These are phyloP conservation scores for Gorsachius magnificus DNA, from an alignment of 2,797 vertebrate genomes.

Conservation along the genomic window DNA sequence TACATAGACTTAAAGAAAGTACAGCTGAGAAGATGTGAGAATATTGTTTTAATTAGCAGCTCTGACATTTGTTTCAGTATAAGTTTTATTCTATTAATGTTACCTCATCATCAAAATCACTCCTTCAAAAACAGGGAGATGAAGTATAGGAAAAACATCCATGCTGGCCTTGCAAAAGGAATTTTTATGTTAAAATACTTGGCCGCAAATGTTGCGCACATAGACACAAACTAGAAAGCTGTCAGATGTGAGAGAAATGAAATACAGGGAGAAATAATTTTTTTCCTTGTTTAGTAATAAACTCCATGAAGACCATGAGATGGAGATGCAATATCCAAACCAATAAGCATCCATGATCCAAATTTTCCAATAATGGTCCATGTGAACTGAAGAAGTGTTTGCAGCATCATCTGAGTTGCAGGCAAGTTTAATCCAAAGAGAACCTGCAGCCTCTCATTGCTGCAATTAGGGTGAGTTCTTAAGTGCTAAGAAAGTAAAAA, in stretches of 20 bases:
- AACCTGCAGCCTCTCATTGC: not conserved
- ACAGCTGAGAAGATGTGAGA: not conserved
- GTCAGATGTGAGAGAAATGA: conserved; percentile 25
- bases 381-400: not conserved
- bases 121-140: not conserved
- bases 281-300: conserved; percentile 43
- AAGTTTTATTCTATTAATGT: not conserved
- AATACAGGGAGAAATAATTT: not conserved
- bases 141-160: not conserved
- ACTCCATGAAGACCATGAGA: not conserved
- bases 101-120: not conserved
- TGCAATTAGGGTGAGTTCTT: not conserved
- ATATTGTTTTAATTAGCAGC: not conserved
- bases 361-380: not conserved
- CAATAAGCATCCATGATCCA: not conserved
- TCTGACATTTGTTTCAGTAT: not conserved
- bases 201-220: not conserved
- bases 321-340: not conserved
- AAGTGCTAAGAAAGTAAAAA: not conserved
- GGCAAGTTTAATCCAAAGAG: not conserved
- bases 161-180: not conserved
- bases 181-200: conserved; percentile 36
- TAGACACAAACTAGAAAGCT: not conserved
- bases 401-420: not conserved
- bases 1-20: not conserved